Evolutionary conservation across 1,140 invertebrate species (phyloP).

Genomic region (Fopius arisanus): DNA sequence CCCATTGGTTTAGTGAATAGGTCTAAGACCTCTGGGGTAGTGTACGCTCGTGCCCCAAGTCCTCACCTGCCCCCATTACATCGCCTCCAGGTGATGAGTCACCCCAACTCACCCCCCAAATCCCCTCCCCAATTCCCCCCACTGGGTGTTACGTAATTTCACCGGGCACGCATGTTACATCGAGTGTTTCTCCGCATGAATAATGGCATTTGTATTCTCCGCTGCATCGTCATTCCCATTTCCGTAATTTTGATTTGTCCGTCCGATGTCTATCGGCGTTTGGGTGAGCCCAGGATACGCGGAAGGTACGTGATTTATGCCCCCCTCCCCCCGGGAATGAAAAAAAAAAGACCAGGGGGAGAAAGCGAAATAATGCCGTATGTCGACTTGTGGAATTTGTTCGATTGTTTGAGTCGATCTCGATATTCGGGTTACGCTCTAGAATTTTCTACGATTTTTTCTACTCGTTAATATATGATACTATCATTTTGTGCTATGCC

Average conservation of each 20-base stretch:
- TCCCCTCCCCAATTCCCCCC: conserved; percentile 5
- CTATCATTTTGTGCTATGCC: too few species aligned
- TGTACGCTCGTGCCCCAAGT: conserved; percentile 28
- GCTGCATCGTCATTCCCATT: neutral
- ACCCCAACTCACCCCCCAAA: conserved; percentile 43
- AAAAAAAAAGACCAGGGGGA: conserved; percentile 27
- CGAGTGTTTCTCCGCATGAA: neutral
- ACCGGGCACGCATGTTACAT: conserved; percentile 32
- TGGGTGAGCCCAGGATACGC: conserved; percentile 53
- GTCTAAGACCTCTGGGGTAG: neutral
- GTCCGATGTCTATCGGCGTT: neutral
- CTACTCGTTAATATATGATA: too few species aligned
- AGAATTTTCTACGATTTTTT: too few species aligned
- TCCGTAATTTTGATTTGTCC: conserved; percentile 13
- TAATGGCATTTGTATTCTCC: neutral
- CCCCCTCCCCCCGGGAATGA: conserved; percentile 43
- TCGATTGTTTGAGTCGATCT: neutral
- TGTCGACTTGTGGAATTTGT: conserved; percentile 32
- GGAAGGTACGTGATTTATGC: conserved; percentile 57
- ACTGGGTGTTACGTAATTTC: conserved; percentile 39
- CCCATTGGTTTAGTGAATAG: conserved; percentile 8
- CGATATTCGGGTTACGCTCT: too few species aligned
- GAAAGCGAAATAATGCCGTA: conserved; percentile 35
- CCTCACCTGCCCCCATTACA: conserved; percentile 55
- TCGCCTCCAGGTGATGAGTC: conserved; percentile 62